Base-by-base conservation (phyloP, 2,888 invertebrate species). In the Bibio marci region DNA sequence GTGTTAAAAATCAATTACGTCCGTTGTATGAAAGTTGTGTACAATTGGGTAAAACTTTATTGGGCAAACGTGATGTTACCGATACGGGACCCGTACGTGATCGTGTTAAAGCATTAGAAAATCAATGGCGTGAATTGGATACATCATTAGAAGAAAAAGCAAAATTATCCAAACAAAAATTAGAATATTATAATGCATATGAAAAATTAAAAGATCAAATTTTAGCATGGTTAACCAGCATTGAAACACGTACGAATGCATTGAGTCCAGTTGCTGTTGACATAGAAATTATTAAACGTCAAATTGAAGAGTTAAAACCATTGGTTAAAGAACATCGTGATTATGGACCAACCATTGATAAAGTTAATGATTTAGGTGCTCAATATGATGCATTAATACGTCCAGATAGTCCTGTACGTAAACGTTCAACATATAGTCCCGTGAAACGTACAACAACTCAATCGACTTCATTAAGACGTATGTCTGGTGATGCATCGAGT, bases 261-360 rank as follows among this genome's bases (percentile, higher is more conserved):
- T 65, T 94, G 35, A 76, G 83, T 43, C 76, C 87, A 1, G 87
- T 91, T 0, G 91, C 91, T 1, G 73, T 94, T 2, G 90, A 94
- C 56, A 64, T 86, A 46, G 90, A 91, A 34, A 73, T 76, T 30
- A 67, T 92, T 38, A 83, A 80, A 46, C 73, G 73, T 41, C 94
- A 95, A 60, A 73, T 76, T 37, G 85, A 86, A 17, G 85, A 86
- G 51, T 59, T 87, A 10, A 73, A 85, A 57, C 91, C 92, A 0
- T 69, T 95, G 35, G 65, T 77, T 13, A 87, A 88, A 57, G 91
- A 92, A 53, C 86, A 91, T 59, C 73, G 86, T 39, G 88, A 90
- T 51, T 91, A 79, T 60, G 77, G 74, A 0, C 66, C 71, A 12
- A 88, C 80, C 25, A 80, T 95, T 32, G 92, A 92, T 49, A 88